A percentile compares a stretch with the other conserved stretches of the same genome.
Evolutionary conservation across 1,140 invertebrate species (phyloP).

Genomic region (Anadara kagoshimensis): DNA sequence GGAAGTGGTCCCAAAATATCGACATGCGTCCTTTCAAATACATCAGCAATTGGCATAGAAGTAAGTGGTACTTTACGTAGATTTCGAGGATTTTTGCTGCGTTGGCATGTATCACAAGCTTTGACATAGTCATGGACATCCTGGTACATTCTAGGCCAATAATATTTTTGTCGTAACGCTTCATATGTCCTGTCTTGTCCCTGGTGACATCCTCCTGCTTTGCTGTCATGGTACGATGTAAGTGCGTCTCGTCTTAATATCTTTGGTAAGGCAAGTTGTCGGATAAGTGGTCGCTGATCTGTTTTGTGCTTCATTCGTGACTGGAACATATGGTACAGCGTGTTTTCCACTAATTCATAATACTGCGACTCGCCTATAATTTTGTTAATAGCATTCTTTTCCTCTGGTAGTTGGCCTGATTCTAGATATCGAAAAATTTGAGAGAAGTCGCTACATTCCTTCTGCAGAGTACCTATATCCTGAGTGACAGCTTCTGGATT

Average conservation of each 20-base stretch:
- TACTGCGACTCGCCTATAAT: conserved; percentile 16
- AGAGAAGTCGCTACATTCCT: conserved; percentile 15
- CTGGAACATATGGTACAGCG: conserved; percentile 39
- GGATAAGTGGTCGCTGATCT: conserved; percentile 9
- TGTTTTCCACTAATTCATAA: conserved; percentile 34
- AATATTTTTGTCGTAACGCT: conserved; percentile 26
- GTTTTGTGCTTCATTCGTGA: conserved; percentile 13
- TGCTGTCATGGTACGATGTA: conserved; percentile 20
- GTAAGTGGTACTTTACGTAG: conserved; percentile 17
- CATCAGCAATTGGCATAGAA: conserved; percentile 28
- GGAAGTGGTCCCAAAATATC: conserved; percentile 44
- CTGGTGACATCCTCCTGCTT: conserved; percentile 40
- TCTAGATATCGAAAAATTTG: conserved; percentile 31
- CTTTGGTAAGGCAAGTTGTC: conserved; percentile 32
- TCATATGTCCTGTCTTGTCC: conserved; percentile 21
- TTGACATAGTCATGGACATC: conserved; percentile 30
- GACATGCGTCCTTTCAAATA: conserved; percentile 41
- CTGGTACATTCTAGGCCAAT: conserved; percentile 35
- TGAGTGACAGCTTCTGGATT: not conserved
- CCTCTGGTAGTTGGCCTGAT: conserved; percentile 6
- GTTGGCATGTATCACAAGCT: conserved; percentile 35
- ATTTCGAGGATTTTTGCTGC: conserved; percentile 22
- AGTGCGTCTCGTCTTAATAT: conserved; percentile 28
- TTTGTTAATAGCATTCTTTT: conserved; percentile 12
- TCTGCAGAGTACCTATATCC: not conserved